Conservation (phyloP, 2,888 invertebrate genomes). For the Xylota sylvarum region DNA sequence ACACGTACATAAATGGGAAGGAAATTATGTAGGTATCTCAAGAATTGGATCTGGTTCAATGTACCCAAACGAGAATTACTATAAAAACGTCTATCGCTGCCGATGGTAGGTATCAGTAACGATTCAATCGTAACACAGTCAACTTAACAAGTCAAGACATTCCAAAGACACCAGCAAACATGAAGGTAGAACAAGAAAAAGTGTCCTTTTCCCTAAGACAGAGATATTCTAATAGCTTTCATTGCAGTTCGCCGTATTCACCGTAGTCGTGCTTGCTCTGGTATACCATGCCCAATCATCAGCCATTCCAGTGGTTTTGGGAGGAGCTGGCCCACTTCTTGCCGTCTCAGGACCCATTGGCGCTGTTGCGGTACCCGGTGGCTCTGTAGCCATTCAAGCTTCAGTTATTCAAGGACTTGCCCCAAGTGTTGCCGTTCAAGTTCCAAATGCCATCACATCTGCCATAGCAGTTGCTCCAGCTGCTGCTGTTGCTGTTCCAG, state of each 20-base stretch:
- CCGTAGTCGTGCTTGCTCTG: conserved; percentile 78
- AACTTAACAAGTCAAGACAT: conserved; percentile 72
- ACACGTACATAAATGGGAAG: conserved; percentile 10
- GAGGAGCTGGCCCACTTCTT: conserved; percentile 56
- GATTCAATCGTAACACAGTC: conserved; percentile 80
- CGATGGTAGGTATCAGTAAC: conserved; percentile 80
- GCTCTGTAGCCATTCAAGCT: conserved; percentile 48
- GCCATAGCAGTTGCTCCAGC: conserved; percentile 20
- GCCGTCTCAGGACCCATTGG: conserved; percentile 57
- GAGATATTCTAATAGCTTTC: no score
- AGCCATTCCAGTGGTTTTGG: conserved; percentile 42
- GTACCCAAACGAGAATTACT: conserved; percentile 14
- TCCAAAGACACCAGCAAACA: conserved; percentile 79
- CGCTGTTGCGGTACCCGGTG: conserved; percentile 24
- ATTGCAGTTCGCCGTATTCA: conserved; percentile 71
- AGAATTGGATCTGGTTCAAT: conserved; percentile 8
- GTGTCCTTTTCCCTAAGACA: no score
- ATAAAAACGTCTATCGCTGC: conserved; percentile 27
- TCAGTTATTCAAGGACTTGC: conserved; percentile 6
- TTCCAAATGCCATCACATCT: conserved; percentile 27
- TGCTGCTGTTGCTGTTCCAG: conserved; percentile 40
- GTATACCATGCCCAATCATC: conserved; percentile 72
- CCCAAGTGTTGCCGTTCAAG: conserved; percentile 27
- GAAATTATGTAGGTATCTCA: conserved; percentile 14
- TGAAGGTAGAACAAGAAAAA: conserved; percentile 81